phyloP scores from a whole-genome alignment of 2,797 vertebrate genomes.

The Natrix natrix region DNA sequence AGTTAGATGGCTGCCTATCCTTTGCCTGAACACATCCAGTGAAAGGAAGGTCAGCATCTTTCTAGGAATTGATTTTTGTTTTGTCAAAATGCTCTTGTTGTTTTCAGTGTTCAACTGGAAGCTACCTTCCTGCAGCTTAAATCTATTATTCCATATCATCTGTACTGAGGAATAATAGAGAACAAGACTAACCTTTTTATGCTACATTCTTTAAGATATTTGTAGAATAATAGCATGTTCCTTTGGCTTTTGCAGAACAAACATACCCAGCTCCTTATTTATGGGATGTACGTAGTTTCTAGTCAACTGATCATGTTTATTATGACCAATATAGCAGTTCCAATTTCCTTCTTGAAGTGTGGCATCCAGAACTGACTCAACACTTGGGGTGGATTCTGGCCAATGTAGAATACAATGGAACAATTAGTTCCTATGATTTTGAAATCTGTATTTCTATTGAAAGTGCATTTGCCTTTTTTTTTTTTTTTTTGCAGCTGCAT shows the following conservation, averaged over 20 bases:
- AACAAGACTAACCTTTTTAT: not conserved
- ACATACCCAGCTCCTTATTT: not conserved
- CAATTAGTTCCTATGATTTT: not conserved
- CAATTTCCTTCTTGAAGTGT: not conserved
- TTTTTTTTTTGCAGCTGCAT: not conserved
- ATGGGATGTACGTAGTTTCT: not conserved
- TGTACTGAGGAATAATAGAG: not conserved
- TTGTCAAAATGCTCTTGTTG: not conserved
- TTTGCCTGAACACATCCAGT: not conserved
- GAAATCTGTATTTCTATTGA: not conserved
- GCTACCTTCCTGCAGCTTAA: not conserved
- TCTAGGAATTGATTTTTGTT: not conserved
- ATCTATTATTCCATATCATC: not conserved
- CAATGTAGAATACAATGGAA: not conserved
- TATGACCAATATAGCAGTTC: not conserved
- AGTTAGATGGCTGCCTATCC: not conserved
- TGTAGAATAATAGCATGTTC: not conserved
- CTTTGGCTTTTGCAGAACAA: not conserved
- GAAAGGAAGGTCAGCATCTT: not conserved
- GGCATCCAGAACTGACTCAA: not conserved
- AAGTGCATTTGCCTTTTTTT: not conserved
- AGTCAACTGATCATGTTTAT: not conserved
- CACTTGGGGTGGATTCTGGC: not conserved
- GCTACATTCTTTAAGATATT: not conserved
- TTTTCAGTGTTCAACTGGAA: not conserved